Base-by-base conservation (phyloP, 2,113 vertebrate genomes). In the Petrocephalus zakoni region DNA sequence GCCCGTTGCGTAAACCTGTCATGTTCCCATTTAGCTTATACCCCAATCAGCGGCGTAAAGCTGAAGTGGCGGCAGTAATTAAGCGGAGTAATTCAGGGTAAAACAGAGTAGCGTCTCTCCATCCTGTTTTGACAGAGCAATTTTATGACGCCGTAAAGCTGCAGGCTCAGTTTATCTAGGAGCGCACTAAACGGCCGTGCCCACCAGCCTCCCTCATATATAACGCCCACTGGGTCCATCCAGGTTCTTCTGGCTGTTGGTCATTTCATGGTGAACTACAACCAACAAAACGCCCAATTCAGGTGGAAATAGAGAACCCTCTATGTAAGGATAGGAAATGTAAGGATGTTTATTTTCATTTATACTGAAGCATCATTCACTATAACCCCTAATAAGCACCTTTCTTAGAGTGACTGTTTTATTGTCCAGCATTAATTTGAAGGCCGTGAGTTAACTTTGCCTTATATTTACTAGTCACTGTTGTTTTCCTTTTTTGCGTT, bases 111-210 rank as follows among this genome's bases (percentile, higher is more conserved):
- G 92, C 94, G 91, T 94, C 92, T 94, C 93, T 91, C 92, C 91
- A 93, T 92, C 89, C 90, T 94, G 93, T 94, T 94, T 94, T 92
- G 92, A 95, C 94, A 93, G 91, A 90, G 92, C 2, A 0, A 86
- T 93, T 96, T 96, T 96, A 96, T 96, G 95, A 93, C 68, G 91
- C 95, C 93, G 91, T 96, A 96, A 95, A 96, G 94, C 78, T 13
- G 29, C 0, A 37, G 72, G 84, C 25, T 83, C 86, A 29, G 91
- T 56, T 88, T 90, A 87, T 87, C 55, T 34, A 29, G 46, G 46
- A 75, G 49, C 9, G 83, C 49, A 55, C 47, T 25, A 53, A 85
- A 53, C 10, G 83, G 13, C 51, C 46, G 21, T 11, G 46, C 42
- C 10, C 22, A 21, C 4, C 81, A 8, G 37, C 61, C 25, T 68